These are phyloP conservation scores for Mastomys natalensis DNA, from an alignment of 2,113 vertebrate species.

Conservation along the genomic window DNA sequence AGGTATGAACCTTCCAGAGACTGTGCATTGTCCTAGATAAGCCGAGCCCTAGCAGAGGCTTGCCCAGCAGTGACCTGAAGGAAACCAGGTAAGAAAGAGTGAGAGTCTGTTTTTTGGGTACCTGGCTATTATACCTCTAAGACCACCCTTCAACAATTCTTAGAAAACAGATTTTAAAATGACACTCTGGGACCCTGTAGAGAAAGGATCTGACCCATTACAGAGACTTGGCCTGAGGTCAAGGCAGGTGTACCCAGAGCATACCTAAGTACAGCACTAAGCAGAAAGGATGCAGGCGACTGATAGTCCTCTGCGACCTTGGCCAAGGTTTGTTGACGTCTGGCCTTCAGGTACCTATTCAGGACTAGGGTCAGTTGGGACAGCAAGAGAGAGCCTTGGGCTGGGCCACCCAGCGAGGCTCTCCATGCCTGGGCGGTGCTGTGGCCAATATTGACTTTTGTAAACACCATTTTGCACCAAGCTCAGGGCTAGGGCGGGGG, in stretches of 20 bases:
- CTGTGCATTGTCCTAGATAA: background rate
- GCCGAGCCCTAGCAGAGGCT: too few species aligned
- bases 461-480: slow-evolving; percentile 78
- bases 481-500: slow-evolving; percentile 61
- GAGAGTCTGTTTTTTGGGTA: background rate
- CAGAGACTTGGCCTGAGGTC: background rate
- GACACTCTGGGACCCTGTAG: background rate
- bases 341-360: background rate
- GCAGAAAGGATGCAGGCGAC: background rate
- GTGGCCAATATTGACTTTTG: slow-evolving; percentile 82
- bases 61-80: background rate
- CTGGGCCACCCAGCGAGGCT: slow-evolving; percentile 36
- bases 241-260: background rate
- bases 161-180: background rate
- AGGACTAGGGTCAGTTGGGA: background rate
- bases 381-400: background rate
- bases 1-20: background rate
- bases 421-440: background rate
- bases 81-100: background rate
- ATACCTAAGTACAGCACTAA: background rate
- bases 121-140: background rate
- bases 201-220: background rate
- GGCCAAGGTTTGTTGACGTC: background rate
- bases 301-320: background rate
- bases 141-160: background rate